Percentiles rank a stretch among this genome's conserved stretches.
Conservation (phyloP, 2,888 invertebrate species). For the Dorcus hopei region DNA sequence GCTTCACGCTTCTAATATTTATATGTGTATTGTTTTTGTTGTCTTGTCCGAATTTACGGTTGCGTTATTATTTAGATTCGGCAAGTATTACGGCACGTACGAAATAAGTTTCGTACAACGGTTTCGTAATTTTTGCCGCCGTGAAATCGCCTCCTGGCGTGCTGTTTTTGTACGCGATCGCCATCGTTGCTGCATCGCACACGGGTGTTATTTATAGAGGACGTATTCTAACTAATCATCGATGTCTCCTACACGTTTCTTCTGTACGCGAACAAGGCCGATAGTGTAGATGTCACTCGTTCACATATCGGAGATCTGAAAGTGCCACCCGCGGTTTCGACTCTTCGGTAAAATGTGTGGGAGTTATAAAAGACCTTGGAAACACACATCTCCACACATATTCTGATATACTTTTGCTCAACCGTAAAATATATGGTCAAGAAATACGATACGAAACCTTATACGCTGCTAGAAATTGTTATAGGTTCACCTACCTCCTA, state of each 20-base stretch:
- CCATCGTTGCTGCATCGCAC: not conserved
- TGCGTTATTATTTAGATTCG: not conserved
- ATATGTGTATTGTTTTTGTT: not conserved
- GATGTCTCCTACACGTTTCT: slow-evolving; percentile 25
- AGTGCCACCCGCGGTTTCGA: slow-evolving; percentile 25
- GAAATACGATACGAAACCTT: too few species aligned
- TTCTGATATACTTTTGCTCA: not conserved
- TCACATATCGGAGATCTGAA: slow-evolving; percentile 19
- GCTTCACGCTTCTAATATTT: not conserved
- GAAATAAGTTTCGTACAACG: too few species aligned
- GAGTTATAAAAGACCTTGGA: slow-evolving; percentile 20
- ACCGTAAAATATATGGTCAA: too few species aligned
- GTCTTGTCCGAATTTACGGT: not conserved
- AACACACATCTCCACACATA: not conserved
- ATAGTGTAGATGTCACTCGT: slow-evolving; percentile 20
- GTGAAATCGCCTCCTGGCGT: too few species aligned
- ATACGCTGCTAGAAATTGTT: too few species aligned
- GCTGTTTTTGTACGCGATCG: slow-evolving; percentile 1
- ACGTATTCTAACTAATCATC: slow-evolving; percentile 24
- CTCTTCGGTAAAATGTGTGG: slow-evolving; percentile 16
- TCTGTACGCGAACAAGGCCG: slow-evolving; percentile 11
- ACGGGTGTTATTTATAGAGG: slow-evolving; percentile 14
- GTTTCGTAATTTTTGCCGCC: too few species aligned
- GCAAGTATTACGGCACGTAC: too few species aligned
- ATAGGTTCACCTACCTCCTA: too few species aligned